These are phyloP conservation scores for Ganaspis brasiliensis DNA, from an alignment of 2,888 invertebrate species.

Conservation along the genomic window DNA sequence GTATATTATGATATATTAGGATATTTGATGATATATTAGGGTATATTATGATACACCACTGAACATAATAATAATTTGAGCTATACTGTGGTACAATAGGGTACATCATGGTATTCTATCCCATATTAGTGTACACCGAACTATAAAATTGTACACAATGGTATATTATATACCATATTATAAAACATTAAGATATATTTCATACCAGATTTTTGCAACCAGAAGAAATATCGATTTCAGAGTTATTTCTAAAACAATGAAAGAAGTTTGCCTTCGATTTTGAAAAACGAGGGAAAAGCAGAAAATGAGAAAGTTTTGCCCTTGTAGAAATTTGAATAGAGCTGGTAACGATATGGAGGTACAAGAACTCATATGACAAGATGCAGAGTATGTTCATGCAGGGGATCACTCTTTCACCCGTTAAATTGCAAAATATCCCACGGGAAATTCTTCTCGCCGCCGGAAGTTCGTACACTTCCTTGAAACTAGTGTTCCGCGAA, in stretches of 20 bases:
- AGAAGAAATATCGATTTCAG: background rate
- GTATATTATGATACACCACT: too few relatives aligned
- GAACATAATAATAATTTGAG: too few relatives aligned
- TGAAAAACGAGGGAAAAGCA: background rate
- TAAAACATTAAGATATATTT: too few relatives aligned
- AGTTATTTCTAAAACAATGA: background rate
- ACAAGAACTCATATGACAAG: conserved; percentile 32
- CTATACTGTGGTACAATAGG: too few relatives aligned
- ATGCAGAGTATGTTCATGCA: conserved; percentile 24
- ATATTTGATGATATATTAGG: too few relatives aligned
- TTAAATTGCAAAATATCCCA: conserved; percentile 73
- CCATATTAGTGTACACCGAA: too few relatives aligned
- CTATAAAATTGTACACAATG: too few relatives aligned
- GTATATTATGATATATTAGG: too few relatives aligned
- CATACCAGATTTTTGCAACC: background rate
- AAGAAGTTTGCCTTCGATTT: background rate
- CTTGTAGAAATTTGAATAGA: background rate
- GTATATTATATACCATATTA: too few relatives aligned
- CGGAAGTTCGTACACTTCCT: conserved; percentile 61
- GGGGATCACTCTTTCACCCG: conserved; percentile 59
- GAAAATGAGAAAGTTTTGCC: background rate
- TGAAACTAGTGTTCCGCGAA: conserved; percentile 38
- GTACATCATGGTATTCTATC: too few relatives aligned
- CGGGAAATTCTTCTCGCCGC: conserved; percentile 69
- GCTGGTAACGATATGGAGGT: conserved; percentile 8